Evolutionary conservation across 2,888 invertebrate genomes (phyloP).

Genomic region (Rosalia funebris): DNA sequence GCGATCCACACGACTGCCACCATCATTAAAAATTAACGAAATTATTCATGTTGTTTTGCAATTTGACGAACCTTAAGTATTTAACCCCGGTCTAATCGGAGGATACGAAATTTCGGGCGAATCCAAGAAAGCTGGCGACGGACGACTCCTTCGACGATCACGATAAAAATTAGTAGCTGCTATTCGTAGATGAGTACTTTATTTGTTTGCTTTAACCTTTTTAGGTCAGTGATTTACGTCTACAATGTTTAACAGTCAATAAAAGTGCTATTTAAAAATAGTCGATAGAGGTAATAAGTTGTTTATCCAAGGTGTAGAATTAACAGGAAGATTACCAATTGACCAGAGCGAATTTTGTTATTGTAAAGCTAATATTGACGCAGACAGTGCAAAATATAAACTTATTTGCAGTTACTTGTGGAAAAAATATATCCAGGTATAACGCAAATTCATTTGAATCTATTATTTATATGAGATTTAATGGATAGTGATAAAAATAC

Average conservation of each 20-base stretch:
- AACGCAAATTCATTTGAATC: no score
- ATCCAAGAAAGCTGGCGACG: not conserved
- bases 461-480: no score
- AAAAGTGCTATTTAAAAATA: no score
- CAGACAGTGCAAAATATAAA: no score
- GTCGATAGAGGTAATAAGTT: not conserved
- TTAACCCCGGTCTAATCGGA: no score
- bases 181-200: not conserved
- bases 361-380: no score
- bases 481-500: no score
- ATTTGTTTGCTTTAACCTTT: constrained; percentile 7
- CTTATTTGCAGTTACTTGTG: no score
- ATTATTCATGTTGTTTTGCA: not conserved
- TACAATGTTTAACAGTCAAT: not conserved
- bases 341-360: no score
- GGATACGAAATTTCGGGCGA: not conserved
- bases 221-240: constrained; percentile 16
- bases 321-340: no score
- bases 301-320: not conserved
- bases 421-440: no score
- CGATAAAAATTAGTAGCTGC: not conserved
- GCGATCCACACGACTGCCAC: no score
- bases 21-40: not conserved
- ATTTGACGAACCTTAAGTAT: not conserved
- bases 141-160: not conserved